Base-by-base conservation (phyloP, 2,888 invertebrate genomes). In the Maniola hyperantus region DNA sequence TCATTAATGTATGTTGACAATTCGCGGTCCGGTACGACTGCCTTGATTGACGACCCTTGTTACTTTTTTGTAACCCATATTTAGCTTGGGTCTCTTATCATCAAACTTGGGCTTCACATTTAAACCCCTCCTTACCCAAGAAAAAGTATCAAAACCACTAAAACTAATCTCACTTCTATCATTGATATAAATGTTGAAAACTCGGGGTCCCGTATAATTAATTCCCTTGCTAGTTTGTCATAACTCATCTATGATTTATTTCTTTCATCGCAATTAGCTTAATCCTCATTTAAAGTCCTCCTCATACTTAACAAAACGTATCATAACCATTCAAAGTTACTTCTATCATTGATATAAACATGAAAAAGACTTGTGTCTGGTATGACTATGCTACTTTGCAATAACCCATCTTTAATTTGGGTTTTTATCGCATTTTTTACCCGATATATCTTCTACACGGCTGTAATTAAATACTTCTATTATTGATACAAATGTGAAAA, bases 31-130 rank as follows among this genome's bases (percentile, higher is more conserved):
- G 7, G 5, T 55, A 20, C 6, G 46, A 34, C 63, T 33, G 0
- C 62, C 54, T 8, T 63, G 63, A n/a, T n/a, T 63, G 34, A 34
- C 53, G 46, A 44, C 63, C 62, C 33, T 54, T 54, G 54, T 18
- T 44, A 34, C 46, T n/a, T n/a, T n/a, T n/a, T n/a, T n/a, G n/a
- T n/a, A n/a, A n/a, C n/a, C n/a, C n/a, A n/a, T n/a, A n/a, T n/a
- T n/a, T n/a, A n/a, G n/a, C n/a, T n/a, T n/a, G n/a, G n/a, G n/a
- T n/a, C n/a, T n/a, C n/a, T n/a, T n/a, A n/a, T n/a, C n/a, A n/a
- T n/a, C n/a, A n/a, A n/a, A n/a, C n/a, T n/a, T n/a, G n/a, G n/a
- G n/a, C n/a, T n/a, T n/a, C n/a, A n/a, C n/a, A 50, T 15, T 50
- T 5, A 18, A 5, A 18, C 11, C 15, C 36, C 36, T 55, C 6